Percentiles rank a stretch among this genome's conserved stretches.
Conservation (phyloP, 2,888 invertebrate species). For the Diarsia brunnea region DNA sequence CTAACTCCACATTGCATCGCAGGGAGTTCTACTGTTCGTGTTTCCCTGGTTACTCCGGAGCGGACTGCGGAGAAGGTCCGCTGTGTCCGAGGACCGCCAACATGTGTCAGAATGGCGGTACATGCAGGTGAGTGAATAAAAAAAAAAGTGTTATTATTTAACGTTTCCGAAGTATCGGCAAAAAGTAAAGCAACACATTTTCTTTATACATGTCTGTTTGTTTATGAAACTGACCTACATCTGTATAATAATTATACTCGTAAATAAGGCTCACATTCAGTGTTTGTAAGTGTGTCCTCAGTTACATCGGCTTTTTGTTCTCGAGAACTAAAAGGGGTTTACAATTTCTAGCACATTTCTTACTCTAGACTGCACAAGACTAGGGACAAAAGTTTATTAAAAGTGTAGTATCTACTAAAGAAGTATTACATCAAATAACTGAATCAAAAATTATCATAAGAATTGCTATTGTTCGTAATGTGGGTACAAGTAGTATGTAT, state of each 20-base stretch:
- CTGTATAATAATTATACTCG: background rate
- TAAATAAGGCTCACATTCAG: background rate
- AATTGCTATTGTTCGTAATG: background rate
- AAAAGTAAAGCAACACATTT: no score
- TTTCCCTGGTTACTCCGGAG: constrained; percentile 95
- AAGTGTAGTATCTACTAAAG: background rate
- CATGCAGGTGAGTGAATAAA: constrained; percentile 96
- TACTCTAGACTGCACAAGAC: no score
- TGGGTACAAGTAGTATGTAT: constrained; percentile 38
- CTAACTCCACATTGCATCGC: constrained; percentile 61
- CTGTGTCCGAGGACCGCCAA: constrained; percentile 91
- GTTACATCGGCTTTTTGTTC: background rate
- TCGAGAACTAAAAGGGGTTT: background rate
- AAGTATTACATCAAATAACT: background rate
- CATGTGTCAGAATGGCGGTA: constrained; percentile 95
- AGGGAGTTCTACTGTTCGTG: constrained; percentile 95
- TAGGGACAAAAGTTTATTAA: background rate
- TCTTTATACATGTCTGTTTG: no score
- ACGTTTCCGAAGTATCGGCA: no score
- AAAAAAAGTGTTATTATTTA: no score
- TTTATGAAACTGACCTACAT: background rate
- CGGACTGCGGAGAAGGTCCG: constrained; percentile 95
- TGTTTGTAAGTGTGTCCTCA: background rate
- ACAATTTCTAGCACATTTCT: background rate
- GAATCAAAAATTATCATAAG: background rate